phyloP scores from a whole-genome alignment of 1,140 invertebrate genomes.

The Brachionus angularis region DNA sequence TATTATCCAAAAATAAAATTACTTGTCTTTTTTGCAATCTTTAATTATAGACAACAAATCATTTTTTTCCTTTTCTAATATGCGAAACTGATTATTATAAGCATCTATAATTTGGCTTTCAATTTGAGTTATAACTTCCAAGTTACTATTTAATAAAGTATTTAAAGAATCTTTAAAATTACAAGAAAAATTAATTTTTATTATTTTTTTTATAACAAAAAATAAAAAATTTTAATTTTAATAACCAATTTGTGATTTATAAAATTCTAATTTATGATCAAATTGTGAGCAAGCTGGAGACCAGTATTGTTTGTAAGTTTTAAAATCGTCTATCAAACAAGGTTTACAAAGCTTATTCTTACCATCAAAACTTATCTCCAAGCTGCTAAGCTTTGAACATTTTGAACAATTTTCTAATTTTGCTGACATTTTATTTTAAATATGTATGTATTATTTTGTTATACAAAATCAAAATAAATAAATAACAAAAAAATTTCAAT shows the following conservation, averaged over 20 bases:
- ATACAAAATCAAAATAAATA: too few relatives aligned
- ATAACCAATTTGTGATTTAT: constrained; percentile 17
- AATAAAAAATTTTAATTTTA: too few relatives aligned
- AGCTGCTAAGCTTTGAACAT: too few relatives aligned
- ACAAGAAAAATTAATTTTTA: not conserved
- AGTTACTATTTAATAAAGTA: not conserved
- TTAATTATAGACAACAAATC: not conserved
- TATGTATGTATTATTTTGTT: too few relatives aligned
- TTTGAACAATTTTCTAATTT: too few relatives aligned
- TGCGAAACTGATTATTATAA: not conserved
- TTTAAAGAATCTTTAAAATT: not conserved
- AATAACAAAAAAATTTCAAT: too few relatives aligned
- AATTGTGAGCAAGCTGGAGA: not conserved
- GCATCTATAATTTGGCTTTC: not conserved
- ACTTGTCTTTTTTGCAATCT: constrained; percentile 7
- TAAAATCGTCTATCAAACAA: too few relatives aligned
- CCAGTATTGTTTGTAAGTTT: too few relatives aligned
- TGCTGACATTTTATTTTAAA: too few relatives aligned
- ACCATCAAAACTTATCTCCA: too few relatives aligned
- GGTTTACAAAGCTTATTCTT: too few relatives aligned
- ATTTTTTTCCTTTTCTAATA: constrained; percentile 28
- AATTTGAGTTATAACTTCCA: not conserved
- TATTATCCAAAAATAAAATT: not conserved
- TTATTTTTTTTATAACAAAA: not conserved
- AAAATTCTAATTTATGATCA: not conserved